Evolutionary conservation across 2,888 invertebrate genomes (phyloP), one percentile per base, ranked within the genome.

Genomic region (Xiphydria camelus): DNA sequence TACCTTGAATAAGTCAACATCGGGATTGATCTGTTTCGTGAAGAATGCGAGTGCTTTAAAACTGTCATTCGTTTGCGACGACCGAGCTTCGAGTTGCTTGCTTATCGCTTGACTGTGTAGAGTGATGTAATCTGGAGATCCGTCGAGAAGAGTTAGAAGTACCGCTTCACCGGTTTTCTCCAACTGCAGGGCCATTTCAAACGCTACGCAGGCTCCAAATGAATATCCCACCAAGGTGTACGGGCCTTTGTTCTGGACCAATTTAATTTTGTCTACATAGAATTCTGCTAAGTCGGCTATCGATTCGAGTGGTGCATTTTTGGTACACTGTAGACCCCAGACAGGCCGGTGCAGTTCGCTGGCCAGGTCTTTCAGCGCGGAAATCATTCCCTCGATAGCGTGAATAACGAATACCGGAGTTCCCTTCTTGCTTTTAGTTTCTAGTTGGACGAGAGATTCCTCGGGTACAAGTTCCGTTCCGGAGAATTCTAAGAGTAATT

Each of bases 211-310:
- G 29, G 94, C 92, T 51, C 99, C 98, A 76, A 92, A 97, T 0
- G 97, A 98, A 78, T 99, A 98, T 2, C 97, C 98, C 32, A 91
- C 85, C 53, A 99, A 78, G 38, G 86, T 84, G 80, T 93, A 96
- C 2, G 96, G 94, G 51, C 94, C 91, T 46, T 79, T 76, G 5
- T 86, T 83, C 77, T 94, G 93, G 34, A 89, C 78, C 40, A 81
- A 80, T 68, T 85, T 86, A 64, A 96, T 83, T 75, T 89, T 83
- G 73, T 78, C 68, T 18, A 90, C 79, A 76, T 90, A 90, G 77
- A 81, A 86, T 31, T 77, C 71, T 3, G 95, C 93, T 51, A 94
- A 80, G 36, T 84, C 81, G 9, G 81, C 75, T 56, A 95, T 83
- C 40, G 87, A 85, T 7, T 80, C 78, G 3, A 90, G 76, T 26